Conservation (phyloP, 1,140 invertebrate species). For the Reticulitermes speratus region DNA sequence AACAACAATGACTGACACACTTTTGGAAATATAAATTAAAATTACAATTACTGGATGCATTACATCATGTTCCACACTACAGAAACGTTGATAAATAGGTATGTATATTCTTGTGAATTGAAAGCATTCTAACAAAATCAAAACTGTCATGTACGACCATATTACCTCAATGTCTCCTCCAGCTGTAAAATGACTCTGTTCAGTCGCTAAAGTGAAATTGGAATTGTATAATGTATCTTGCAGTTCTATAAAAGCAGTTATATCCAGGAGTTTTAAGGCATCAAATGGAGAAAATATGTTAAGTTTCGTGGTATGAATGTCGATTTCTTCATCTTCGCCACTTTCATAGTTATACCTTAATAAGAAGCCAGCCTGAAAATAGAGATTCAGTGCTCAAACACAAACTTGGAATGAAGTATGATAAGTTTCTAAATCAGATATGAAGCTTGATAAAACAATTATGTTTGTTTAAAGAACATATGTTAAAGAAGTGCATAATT, state of each 20-base stretch:
- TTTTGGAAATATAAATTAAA: too few relatives aligned
- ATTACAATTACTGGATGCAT: too few relatives aligned
- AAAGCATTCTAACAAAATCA: neutral
- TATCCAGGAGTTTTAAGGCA: conserved; percentile 43
- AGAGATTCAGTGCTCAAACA: too few relatives aligned
- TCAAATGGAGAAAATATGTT: conserved; percentile 22
- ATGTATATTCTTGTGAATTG: neutral
- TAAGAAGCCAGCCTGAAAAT: conserved; percentile 46
- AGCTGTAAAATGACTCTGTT: conserved; percentile 41
- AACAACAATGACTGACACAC: too few relatives aligned
- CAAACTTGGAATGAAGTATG: too few relatives aligned
- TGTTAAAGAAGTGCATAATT: too few relatives aligned
- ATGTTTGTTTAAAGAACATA: too few relatives aligned
- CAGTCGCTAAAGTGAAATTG: conserved; percentile 49
- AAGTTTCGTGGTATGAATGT: neutral
- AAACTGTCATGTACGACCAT: neutral
- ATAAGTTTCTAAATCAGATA: too few relatives aligned
- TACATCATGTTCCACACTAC: too few relatives aligned
- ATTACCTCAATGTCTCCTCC: conserved; percentile 51
- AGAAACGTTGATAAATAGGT: too few relatives aligned
- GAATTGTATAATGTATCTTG: conserved; percentile 55
- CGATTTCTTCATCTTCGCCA: conserved; percentile 47
- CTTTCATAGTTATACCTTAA: conserved; percentile 53
- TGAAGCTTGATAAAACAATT: too few relatives aligned
- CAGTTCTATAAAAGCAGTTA: conserved; percentile 41